Evolutionary conservation across 2,113 vertebrate genomes (phyloP), one percentile per base, ranked within the genome.

Genomic region (Oostethus manadensis): DNA sequence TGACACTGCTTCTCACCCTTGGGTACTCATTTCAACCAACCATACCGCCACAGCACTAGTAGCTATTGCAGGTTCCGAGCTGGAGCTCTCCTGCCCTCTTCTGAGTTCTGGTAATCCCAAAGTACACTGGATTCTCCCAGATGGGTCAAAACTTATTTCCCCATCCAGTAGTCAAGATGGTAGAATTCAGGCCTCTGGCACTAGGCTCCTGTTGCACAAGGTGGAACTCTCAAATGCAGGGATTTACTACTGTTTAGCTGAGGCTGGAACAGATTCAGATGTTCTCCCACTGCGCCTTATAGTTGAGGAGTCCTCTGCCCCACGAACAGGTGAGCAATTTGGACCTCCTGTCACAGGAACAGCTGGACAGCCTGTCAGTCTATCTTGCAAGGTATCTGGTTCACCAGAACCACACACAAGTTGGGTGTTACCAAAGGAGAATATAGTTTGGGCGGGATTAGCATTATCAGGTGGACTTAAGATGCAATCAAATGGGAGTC

Each of bases 351-450:
- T 93, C 20, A 82, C 74, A 1, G 91, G 82, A 76, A 80, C 62
- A 18, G 68, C 89, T 3, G 93, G 93, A 2, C 85, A 94, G 10
- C n/a, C 87, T 0, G 51, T 93, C 57, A 70, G 29, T 65, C 59
- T 99, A 56, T 84, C 91, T 0, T 99, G 96, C 50, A 66, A 14
- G 5, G 83, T 85, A 0, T 43, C 71, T 29, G 93, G 90, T 3
- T 73, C 88, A 16, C 96, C 96, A 3, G 86, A 84, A 0, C 90
- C 94, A 17, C 76, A 86, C 2, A 0, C 93, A 10, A 91, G 76
- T 66, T 99, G 96, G 96, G 76, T 98, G 51, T 90, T 98, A 56
- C 96, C 96, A 59, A 79, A 86, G 56, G 82, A 75, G 35, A 87
- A 79, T 18, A 48, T 94, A 4, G 18, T 94, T 7, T 62, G 38